Conservation (phyloP, 2,113 vertebrate genomes). For the Xenopus tropicalis region DNA sequence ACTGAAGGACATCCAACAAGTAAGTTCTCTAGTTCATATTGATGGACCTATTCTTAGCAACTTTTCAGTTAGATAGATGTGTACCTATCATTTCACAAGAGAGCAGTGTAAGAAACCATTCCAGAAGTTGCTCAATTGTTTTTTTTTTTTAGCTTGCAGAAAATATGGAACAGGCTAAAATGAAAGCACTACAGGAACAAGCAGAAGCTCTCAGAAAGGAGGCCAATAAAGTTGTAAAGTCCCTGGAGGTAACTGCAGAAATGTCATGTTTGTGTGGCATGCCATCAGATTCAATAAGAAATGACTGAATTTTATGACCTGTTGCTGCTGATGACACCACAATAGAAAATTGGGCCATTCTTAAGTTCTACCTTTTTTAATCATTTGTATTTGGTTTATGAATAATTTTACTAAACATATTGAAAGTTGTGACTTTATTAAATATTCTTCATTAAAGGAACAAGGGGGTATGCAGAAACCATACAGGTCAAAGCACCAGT, state of each 20-base stretch:
- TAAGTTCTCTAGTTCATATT: neutral
- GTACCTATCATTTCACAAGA: neutral
- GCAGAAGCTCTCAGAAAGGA: conserved; percentile 48
- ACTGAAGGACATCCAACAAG: conserved; percentile 33
- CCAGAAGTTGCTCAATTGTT: neutral
- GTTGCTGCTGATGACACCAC: too few relatives aligned
- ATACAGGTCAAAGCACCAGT: too few relatives aligned
- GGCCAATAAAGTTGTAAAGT: conserved; percentile 46
- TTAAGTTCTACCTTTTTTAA: too few relatives aligned
- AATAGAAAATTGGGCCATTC: too few relatives aligned
- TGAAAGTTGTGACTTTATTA: too few relatives aligned
- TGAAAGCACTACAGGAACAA: conserved; percentile 54
- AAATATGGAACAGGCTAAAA: conserved; percentile 52
- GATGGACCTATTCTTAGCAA: neutral
- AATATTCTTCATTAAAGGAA: too few relatives aligned
- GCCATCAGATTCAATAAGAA: too few relatives aligned
- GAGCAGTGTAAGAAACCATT: neutral
- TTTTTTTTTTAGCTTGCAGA: conserved; percentile 44
- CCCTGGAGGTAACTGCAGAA: conserved; percentile 51
- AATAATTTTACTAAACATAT: too few relatives aligned
- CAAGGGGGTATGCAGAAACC: too few relatives aligned
- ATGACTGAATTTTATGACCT: too few relatives aligned
- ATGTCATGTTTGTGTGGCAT: neutral
- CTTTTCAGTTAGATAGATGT: neutral
- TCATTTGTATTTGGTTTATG: too few relatives aligned